A percentile compares a stretch with the other conserved stretches of the same genome.
Evolutionary conservation across 2,113 vertebrate species (phyloP).

Genomic region (Mystacornis crossleyi): DNA sequence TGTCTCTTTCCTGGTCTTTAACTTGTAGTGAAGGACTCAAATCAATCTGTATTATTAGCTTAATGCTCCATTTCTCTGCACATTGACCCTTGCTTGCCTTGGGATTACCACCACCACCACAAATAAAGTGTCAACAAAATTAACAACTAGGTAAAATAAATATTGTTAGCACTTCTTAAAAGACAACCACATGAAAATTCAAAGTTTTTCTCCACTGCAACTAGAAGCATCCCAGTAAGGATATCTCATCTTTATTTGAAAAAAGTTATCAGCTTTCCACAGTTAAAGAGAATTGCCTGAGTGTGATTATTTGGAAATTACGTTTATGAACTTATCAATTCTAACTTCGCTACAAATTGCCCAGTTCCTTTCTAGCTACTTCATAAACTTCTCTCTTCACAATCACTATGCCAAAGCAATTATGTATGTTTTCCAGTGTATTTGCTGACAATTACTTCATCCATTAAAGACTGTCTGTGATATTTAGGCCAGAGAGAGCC

Average conservation of each 20-base stretch:
- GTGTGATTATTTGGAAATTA: not conserved
- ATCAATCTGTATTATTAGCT: not conserved
- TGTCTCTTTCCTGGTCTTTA: not conserved
- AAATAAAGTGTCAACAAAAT: not conserved
- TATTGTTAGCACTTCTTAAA: not conserved
- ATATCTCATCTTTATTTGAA: not conserved
- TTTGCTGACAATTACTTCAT: not conserved
- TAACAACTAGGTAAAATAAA: not conserved
- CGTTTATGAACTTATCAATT: not conserved
- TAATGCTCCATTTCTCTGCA: not conserved
- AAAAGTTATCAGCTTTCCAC: not conserved
- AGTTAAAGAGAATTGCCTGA: not conserved
- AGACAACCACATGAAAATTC: not conserved
- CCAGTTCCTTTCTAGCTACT: not conserved
- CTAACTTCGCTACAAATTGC: not conserved
- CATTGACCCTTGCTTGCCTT: not conserved
- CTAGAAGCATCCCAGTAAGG: not conserved
- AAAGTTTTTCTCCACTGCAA: not conserved
- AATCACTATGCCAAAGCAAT: not conserved
- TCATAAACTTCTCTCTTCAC: not conserved
- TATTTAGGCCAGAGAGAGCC: not conserved
- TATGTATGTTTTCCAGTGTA: not conserved
- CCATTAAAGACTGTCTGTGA: fast-evolving
- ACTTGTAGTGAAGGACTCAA: not conserved
- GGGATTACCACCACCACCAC: not conserved